Base-by-base conservation (phyloP, 2,113 vertebrate species). In the Geococcyx californianus region DNA sequence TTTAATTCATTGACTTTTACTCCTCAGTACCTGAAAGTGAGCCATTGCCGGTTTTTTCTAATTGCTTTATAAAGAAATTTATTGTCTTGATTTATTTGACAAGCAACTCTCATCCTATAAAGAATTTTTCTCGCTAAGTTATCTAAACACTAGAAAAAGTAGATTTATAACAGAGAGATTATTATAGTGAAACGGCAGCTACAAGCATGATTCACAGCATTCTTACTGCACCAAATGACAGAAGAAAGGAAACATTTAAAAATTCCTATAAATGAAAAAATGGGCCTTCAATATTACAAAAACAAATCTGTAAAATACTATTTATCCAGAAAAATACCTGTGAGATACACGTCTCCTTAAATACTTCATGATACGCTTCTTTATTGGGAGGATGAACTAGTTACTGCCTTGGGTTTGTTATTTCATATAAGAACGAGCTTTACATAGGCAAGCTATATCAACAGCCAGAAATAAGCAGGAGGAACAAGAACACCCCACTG, bases 401-500 rank as follows among this genome's bases (percentile, higher is more conserved):
- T 54, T 92, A 62, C 54, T 81, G 79, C 55, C 63, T 84, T 36
- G 26, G 29, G 31, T 89, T 83, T 76, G 70, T 91, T 93, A 88
- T 67, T 93, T 83, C 74, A 55, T 51, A 44, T 29, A 13, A 63
- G 68, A 95, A 85, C 0, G 9, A 92, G 25, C 40, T 84, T 62
- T 63, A 60, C 16, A 11, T 51, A 95, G 40, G 54, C 2, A 1
- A 90, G 55, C 62, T 88, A 1, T 66, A 97, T 82, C 84, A 92
- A 94, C 89, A 93, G 83, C 78, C 91, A 90, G 89, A 82, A 94
- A 95, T 36, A 92, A 67, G 26, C 60, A 7, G 6, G 52, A 84
- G 47, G 78, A 96, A 96, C 78, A 95, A 94, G 79, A 78, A 82
- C 45, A 69, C 59, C 96, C 91, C 47, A 79, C 91, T 89, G 92